Evolutionary conservation across 1,140 invertebrate species (phyloP).

Genomic region (Leptopilina clavipes): DNA sequence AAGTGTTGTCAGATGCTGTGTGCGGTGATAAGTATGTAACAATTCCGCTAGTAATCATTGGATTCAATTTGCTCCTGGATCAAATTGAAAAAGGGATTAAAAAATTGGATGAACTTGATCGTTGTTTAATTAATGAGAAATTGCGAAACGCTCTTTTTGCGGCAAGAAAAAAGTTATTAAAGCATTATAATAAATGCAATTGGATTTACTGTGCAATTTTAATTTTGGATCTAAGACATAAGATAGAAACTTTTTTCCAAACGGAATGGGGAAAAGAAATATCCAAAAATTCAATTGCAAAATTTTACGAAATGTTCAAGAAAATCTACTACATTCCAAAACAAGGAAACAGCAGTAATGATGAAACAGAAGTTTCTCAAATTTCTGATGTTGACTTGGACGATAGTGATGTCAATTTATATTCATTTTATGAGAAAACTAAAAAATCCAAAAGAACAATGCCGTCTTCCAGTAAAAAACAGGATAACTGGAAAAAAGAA

Average conservation of each 20-base stretch:
- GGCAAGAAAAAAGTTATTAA: constrained; percentile 62
- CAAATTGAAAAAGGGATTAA: constrained; percentile 35
- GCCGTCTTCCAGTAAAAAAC: too few relatives aligned
- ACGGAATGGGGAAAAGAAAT: constrained; percentile 62
- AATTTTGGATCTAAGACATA: constrained; percentile 66
- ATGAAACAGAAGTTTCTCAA: too few relatives aligned
- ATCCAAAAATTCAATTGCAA: constrained; percentile 50
- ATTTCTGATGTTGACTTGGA: too few relatives aligned
- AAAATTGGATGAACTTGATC: neutral
- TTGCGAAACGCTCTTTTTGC: constrained; percentile 38
- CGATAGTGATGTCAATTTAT: neutral
- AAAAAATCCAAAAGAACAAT: neutral
- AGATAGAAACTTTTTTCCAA: constrained; percentile 63
- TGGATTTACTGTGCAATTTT: constrained; percentile 51
- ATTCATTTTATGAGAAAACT: neutral
- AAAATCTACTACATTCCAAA: constrained; percentile 42
- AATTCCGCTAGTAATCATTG: too few relatives aligned
- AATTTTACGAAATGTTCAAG: constrained; percentile 51
- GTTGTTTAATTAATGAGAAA: neutral
- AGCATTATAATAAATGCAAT: too few relatives aligned
- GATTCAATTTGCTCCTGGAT: neutral
- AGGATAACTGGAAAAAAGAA: neutral
- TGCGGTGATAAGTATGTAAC: too few relatives aligned
- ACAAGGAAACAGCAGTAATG: too few relatives aligned
- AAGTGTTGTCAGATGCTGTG: too few relatives aligned